A percentile compares a stretch with the other conserved stretches of the same genome.
phyloP scores from a whole-genome alignment of 2,113 vertebrate genomes.

The Carassius gibelio region DNA sequence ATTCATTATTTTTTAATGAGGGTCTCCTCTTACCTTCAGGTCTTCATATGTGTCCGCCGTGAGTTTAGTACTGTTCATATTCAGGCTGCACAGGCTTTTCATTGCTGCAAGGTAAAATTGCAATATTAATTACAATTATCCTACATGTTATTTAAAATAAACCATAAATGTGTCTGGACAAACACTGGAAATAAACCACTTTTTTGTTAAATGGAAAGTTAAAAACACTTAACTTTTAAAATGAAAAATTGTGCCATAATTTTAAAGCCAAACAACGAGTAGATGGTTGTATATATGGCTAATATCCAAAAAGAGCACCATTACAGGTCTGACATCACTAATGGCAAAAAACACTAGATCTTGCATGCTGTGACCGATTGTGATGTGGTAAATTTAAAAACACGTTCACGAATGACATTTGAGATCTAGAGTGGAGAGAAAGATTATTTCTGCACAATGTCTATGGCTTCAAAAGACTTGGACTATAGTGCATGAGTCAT shows the following conservation, averaged over 20 bases:
- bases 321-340: not conserved
- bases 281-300: not conserved
- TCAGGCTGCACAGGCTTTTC: slow-evolving; percentile 98
- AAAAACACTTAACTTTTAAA: not conserved
- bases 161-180: no score
- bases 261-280: not conserved
- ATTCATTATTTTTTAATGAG: no score
- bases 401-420: not conserved
- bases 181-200: not conserved
- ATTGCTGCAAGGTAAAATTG: slow-evolving; percentile 79
- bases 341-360: no score
- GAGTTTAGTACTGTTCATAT: slow-evolving; percentile 99
- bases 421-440: not conserved
- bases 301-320: not conserved
- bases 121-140: not conserved
- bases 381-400: no score
- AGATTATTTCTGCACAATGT: not conserved
- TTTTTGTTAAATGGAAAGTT: not conserved
- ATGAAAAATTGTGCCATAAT: no score
- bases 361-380: not conserved
- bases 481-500: not conserved
- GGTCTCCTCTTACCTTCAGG: slow-evolving; percentile 85
- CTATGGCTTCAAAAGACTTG: slow-evolving; percentile 7
- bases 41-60: slow-evolving; percentile 98
- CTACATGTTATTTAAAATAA: not conserved